Evolutionary conservation across 2,113 vertebrate genomes (phyloP).

Genomic region (Saccopteryx leptura): DNA sequence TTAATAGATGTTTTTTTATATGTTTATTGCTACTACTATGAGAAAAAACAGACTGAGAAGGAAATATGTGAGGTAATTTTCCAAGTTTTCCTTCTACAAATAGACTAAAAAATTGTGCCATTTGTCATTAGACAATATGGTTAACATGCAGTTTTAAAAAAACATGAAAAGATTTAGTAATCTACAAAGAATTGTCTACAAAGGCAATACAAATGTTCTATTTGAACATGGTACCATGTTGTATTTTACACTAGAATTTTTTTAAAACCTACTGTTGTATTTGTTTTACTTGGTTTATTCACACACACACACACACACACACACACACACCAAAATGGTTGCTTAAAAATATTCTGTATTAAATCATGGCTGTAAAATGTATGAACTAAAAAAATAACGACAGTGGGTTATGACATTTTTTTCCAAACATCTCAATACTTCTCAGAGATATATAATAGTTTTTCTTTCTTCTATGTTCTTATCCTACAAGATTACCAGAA

Average conservation of each 20-base stretch:
- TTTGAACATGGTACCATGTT: neutral
- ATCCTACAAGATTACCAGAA: neutral
- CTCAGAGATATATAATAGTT: neutral
- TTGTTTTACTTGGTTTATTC: neutral
- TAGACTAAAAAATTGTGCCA: neutral
- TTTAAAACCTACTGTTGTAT: neutral
- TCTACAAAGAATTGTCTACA: neutral
- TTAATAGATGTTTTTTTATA: no score
- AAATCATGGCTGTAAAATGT: neutral
- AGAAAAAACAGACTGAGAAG: neutral
- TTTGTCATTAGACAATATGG: neutral
- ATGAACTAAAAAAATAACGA: neutral
- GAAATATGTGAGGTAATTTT: neutral
- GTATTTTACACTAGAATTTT: neutral
- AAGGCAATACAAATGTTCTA: neutral
- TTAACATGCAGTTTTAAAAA: neutral
- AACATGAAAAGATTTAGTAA: neutral
- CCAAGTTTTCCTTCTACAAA: neutral
- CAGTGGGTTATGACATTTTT: neutral
- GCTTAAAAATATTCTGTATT: neutral
- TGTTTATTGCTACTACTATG: neutral
- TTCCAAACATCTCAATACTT: neutral
- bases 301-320: neutral
- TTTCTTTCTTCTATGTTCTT: neutral
- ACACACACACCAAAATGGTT: neutral